Percentiles rank a stretch among this genome's conserved stretches.
These are phyloP conservation scores for Pelobates fuscus DNA, from an alignment of 2,113 vertebrate genomes.

Conservation along the genomic window DNA sequence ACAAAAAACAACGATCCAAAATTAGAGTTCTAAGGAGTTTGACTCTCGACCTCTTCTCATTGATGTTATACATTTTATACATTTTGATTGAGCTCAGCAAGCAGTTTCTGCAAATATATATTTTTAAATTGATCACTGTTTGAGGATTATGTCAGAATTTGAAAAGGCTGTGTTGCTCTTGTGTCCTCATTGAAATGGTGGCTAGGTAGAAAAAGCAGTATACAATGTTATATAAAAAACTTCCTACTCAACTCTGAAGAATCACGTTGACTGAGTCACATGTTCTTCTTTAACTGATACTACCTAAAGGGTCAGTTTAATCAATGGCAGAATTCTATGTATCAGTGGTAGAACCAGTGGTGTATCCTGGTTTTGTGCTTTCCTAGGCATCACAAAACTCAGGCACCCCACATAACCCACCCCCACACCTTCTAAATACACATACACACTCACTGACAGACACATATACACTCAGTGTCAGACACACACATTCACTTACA, in stretches of 20 bases:
- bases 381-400: too few species aligned
- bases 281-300: not conserved
- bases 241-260: not conserved
- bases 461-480: too few species aligned
- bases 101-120: slow-evolving; percentile 22
- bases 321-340: not conserved
- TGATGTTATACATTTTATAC: not conserved
- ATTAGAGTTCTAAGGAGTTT: not conserved
- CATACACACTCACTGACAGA: too few species aligned
- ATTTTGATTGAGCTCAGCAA: slow-evolving; percentile 3
- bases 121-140: slow-evolving; percentile 6
- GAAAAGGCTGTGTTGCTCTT: not conserved
- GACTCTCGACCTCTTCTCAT: not conserved
- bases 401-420: too few species aligned
- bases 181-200: not conserved
- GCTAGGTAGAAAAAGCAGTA: not conserved
- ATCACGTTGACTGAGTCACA: not conserved
- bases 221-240: not conserved
- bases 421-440: too few species aligned
- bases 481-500: too few species aligned
- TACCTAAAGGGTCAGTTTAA: not conserved
- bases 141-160: not conserved
- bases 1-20: slow-evolving; percentile 2
- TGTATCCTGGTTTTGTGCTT: too few species aligned
- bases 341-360: too few species aligned